Percentiles rank a stretch among this genome's conserved stretches.
phyloP scores from a whole-genome alignment of 1,140 invertebrate genomes.

The Drosophila mauritiana region DNA sequence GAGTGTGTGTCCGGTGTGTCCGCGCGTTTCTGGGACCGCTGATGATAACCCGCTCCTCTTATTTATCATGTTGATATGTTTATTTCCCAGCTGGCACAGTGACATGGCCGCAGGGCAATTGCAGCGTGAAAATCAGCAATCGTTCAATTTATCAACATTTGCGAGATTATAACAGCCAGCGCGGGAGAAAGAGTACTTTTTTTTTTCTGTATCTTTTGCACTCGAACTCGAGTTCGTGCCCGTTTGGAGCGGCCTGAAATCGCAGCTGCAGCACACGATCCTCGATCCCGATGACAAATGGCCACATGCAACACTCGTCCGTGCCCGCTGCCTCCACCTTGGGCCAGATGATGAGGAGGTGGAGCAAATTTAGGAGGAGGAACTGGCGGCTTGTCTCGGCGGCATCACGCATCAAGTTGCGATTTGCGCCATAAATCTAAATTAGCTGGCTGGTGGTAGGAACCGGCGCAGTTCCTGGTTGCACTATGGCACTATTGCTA shows the following conservation, averaged over 20 bases:
- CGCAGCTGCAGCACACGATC: slow-evolving; percentile 70
- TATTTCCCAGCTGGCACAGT: slow-evolving; percentile 67
- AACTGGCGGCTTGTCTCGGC: slow-evolving; percentile 32
- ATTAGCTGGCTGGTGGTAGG: slow-evolving; percentile 61
- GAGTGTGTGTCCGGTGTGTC: slow-evolving; percentile 17
- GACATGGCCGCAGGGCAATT: slow-evolving; percentile 59
- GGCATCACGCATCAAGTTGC: slow-evolving; percentile 72
- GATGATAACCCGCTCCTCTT: slow-evolving; percentile 64
- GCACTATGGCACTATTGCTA: slow-evolving; percentile 11
- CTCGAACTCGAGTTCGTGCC: slow-evolving; percentile 20
- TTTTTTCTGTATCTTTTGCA: background rate
- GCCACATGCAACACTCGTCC: slow-evolving; percentile 62
- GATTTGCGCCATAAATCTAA: slow-evolving; percentile 80
- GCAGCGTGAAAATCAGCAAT: slow-evolving; percentile 68
- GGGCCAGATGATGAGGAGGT: slow-evolving; percentile 31
- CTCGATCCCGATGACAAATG: slow-evolving; percentile 69
- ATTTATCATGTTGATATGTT: slow-evolving; percentile 79
- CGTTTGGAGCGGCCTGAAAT: slow-evolving; percentile 46
- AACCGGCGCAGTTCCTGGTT: slow-evolving; percentile 53
- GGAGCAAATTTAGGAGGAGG: slow-evolving; percentile 34
- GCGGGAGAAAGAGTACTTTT: slow-evolving; percentile 26
- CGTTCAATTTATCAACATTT: slow-evolving; percentile 77
- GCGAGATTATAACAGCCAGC: slow-evolving; percentile 32
- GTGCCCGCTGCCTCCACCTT: slow-evolving; percentile 28
- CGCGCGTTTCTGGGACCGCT: slow-evolving; percentile 36